A percentile compares a stretch with the other conserved stretches of the same genome.
Conservation (phyloP, 2,797 vertebrate species). For the Miichthys miiuy region DNA sequence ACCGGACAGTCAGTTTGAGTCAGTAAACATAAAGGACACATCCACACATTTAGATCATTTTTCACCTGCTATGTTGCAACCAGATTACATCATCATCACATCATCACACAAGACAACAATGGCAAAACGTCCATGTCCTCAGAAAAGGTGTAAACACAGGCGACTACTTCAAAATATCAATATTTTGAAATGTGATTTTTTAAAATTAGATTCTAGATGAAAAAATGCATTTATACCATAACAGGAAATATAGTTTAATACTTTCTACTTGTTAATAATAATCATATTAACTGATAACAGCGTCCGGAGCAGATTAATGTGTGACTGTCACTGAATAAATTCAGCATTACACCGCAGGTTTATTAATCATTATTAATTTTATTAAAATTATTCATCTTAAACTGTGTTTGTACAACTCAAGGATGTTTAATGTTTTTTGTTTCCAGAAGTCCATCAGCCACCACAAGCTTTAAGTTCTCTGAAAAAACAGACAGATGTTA, state of each 20-base stretch:
- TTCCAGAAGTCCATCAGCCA: background rate
- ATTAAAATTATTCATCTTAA: background rate
- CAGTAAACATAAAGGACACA: background rate
- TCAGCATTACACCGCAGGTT: background rate
- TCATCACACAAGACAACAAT: constrained; percentile 75
- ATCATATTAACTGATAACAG: background rate
- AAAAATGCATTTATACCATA: background rate
- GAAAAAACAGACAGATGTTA: background rate
- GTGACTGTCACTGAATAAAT: constrained; percentile 1
- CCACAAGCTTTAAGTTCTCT: background rate
- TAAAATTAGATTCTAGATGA: background rate
- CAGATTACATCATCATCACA: constrained; percentile 84
- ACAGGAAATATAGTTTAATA: background rate
- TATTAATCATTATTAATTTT: too few relatives aligned
- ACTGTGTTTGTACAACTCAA: background rate
- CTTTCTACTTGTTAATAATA: background rate
- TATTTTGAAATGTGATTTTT: background rate
- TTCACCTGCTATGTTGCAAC: constrained; percentile 72
- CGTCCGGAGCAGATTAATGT: background rate
- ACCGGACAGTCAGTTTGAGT: too few relatives aligned
- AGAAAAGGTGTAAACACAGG: constrained; percentile 25
- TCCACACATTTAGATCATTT: constrained; percentile 36
- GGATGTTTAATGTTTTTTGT: background rate
- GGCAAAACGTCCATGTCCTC: constrained; percentile 46
- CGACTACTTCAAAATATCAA: background rate